A percentile compares a stretch with the other conserved stretches of the same genome.
Evolutionary conservation across 2,113 vertebrate species (phyloP).

Genomic region (Mesocricetus auratus): DNA sequence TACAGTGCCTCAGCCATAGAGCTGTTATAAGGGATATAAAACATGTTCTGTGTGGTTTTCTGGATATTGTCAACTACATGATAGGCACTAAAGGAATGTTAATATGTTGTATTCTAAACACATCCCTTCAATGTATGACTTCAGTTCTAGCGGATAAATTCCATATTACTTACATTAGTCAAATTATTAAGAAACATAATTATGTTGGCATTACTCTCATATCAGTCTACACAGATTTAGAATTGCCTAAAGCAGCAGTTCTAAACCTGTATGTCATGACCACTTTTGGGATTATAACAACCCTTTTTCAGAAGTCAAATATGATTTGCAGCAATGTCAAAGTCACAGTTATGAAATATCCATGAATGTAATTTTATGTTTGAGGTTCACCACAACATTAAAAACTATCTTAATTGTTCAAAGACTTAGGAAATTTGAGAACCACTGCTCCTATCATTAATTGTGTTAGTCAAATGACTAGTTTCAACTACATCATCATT

Average conservation of each 20-base stretch:
- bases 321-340: background rate
- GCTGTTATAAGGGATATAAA: background rate
- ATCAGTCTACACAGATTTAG: background rate
- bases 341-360: background rate
- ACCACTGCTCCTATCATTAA: background rate
- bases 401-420: background rate
- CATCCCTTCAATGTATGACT: slow-evolving; percentile 10
- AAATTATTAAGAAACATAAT: slow-evolving; percentile 51
- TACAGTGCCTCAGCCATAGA: background rate
- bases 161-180: background rate
- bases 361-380: background rate
- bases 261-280: background rate
- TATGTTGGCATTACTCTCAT: background rate
- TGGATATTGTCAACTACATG: background rate
- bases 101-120: background rate
- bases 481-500: background rate
- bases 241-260: background rate
- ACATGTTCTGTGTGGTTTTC: background rate
- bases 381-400: background rate
- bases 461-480: background rate
- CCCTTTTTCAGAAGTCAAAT: background rate
- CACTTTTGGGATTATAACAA: background rate
- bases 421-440: background rate
- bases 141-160: background rate
- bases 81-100: slow-evolving; percentile 1